Percentiles rank a stretch among this genome's conserved stretches.
phyloP scores from a whole-genome alignment of 2,888 invertebrate genomes.

The Tortrix viridana region DNA sequence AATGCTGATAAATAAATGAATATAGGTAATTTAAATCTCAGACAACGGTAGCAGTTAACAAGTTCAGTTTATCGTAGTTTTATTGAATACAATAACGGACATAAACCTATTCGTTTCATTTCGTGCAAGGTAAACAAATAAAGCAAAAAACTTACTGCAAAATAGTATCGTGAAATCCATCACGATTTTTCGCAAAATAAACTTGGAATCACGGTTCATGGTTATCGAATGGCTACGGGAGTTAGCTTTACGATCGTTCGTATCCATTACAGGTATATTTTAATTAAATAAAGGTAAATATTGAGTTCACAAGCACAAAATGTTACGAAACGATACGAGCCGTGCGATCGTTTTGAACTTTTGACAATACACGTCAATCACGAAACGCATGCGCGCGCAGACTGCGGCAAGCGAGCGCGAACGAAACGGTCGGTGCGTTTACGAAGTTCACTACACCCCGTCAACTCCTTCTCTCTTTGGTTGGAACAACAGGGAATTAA shows the following conservation, averaged over 20 bases:
- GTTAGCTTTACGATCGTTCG: conserved; percentile 71
- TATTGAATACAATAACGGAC: neutral
- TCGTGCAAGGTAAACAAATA: conserved; percentile 7
- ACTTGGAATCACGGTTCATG: conserved; percentile 83
- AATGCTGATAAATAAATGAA: no score
- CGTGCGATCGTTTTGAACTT: conserved; percentile 43
- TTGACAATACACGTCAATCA: conserved; percentile 61
- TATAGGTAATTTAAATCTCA: no score
- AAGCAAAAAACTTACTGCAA: conserved; percentile 84
- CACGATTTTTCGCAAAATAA: conserved; percentile 86
- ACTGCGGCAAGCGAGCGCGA: conserved; percentile 54
- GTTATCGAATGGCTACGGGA: conserved; percentile 69
- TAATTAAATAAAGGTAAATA: conserved; percentile 45
- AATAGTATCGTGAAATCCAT: conserved; percentile 87
- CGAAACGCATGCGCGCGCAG: conserved; percentile 76
- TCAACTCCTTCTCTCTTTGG: no score
- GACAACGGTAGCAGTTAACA: no score
- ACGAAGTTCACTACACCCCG: conserved; percentile 40
- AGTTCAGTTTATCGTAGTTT: no score
- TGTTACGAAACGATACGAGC: conserved; percentile 68
- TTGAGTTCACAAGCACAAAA: conserved; percentile 42
- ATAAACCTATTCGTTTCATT: neutral
- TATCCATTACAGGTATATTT: conserved; percentile 65
- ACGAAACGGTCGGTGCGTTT: conserved; percentile 37
- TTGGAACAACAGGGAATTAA: no score